These are phyloP conservation scores for Gryllus longicercus DNA, from an alignment of 2,888 invertebrate genomes.

Conservation along the genomic window DNA sequence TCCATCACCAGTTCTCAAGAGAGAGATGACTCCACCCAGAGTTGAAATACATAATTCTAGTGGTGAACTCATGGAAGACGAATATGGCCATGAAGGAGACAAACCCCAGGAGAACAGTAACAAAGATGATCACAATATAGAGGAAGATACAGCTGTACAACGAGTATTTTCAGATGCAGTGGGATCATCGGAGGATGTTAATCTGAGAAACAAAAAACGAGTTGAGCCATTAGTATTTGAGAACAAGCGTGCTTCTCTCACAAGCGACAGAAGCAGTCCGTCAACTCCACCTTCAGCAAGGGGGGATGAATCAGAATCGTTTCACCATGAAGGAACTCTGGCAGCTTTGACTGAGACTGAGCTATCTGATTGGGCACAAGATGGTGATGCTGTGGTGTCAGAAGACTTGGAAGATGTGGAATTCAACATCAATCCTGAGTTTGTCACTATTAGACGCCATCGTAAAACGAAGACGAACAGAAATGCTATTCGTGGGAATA, in stretches of 20 bases:
- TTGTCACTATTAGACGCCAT: conserved; percentile 44
- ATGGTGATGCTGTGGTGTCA: conserved; percentile 63
- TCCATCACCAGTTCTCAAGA: conserved; percentile 29
- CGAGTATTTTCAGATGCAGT: not conserved
- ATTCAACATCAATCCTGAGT: conserved; percentile 55
- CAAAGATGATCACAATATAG: conserved; percentile 20
- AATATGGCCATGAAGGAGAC: conserved; percentile 35
- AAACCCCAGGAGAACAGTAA: conserved; percentile 18
- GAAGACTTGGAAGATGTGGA: conserved; percentile 70
- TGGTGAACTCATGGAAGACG: conserved; percentile 58
- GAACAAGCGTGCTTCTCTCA: conserved; percentile 37
- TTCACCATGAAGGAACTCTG: conserved; percentile 57
- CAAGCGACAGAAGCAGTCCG: conserved; percentile 52
- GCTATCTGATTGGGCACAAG: conserved; percentile 84
- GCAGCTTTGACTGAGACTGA: conserved; percentile 80
- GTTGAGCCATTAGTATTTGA: conserved; percentile 24
- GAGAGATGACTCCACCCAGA: conserved; percentile 56
- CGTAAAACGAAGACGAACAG: conserved; percentile 42
- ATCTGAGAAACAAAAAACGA: not conserved
- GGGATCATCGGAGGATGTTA: not conserved
- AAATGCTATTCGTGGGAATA: conserved; percentile 40
- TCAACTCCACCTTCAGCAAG: conserved; percentile 52
- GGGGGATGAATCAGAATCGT: conserved; percentile 60
- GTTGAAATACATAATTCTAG: conserved; percentile 70
- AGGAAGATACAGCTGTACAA: not conserved